These are phyloP conservation scores for Bovichtus diacanthus DNA, from an alignment of 2,797 vertebrate genomes.

Conservation along the genomic window DNA sequence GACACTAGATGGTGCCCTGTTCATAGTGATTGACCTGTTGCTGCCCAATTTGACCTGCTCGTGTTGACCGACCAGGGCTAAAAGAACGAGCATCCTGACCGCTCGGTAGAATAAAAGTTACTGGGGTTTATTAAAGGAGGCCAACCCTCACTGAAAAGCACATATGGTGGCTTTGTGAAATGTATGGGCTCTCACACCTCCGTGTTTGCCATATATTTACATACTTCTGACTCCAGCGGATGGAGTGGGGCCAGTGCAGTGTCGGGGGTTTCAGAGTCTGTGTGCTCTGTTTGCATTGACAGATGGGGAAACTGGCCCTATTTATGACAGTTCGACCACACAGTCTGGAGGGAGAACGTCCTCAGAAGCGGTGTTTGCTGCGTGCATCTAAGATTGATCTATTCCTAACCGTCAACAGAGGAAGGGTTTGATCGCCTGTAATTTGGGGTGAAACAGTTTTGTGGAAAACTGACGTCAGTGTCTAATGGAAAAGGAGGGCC, in stretches of 20 bases:
- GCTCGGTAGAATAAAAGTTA: background rate
- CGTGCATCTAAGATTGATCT: slow-evolving; percentile 26
- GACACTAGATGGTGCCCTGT: slow-evolving; percentile 82
- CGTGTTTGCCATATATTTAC: slow-evolving; percentile 66
- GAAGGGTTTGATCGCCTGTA: slow-evolving; percentile 58
- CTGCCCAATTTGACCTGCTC: slow-evolving; percentile 60
- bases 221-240: slow-evolving; percentile 41
- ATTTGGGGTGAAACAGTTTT: slow-evolving; percentile 59
- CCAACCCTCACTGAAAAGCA: background rate
- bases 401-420: slow-evolving; percentile 44
- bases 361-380: background rate
- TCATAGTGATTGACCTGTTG: slow-evolving; percentile 72
- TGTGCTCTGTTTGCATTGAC: slow-evolving; percentile 7
- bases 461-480: slow-evolving; percentile 76
- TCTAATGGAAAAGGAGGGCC: slow-evolving; percentile 64
- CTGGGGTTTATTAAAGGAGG: background rate
- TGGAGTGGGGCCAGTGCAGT: slow-evolving; percentile 14
- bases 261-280: slow-evolving; percentile 12
- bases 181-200: slow-evolving; percentile 62
- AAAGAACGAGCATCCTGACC: background rate
- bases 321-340: slow-evolving; percentile 17
- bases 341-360: background rate
- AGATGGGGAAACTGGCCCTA: background rate
- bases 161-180: slow-evolving; percentile 32
- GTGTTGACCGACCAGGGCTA: background rate